Evolutionary conservation across 2,888 invertebrate species (phyloP).

Genomic region (Lepas anatifera): DNA sequence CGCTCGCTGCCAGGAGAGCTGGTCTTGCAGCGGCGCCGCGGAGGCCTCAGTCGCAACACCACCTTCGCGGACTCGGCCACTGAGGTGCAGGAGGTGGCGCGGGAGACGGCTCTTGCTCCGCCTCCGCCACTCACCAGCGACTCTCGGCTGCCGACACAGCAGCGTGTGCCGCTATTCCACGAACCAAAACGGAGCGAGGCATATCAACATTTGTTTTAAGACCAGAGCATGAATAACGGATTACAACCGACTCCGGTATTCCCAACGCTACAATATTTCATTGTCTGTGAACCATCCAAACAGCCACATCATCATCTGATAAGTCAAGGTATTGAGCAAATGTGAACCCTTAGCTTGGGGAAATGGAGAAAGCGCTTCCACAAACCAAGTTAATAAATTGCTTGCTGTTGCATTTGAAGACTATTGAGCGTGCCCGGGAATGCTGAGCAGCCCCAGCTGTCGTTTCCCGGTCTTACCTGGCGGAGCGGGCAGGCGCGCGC

Average conservation of each 20-base stretch:
- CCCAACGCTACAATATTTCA: too few relatives aligned
- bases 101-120: background rate
- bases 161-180: background rate
- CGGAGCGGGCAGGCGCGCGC: background rate
- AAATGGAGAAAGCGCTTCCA: background rate
- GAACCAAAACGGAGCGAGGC: too few relatives aligned
- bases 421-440: too few relatives aligned
- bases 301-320: too few relatives aligned
- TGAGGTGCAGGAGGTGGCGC: background rate
- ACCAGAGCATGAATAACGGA: too few relatives aligned
- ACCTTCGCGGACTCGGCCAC: background rate
- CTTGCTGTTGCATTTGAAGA: too few relatives aligned
- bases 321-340: too few relatives aligned
- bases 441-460: background rate
- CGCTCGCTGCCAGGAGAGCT: background rate
- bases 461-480: background rate
- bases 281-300: too few relatives aligned
- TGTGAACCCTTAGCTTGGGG: background rate
- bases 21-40: background rate
- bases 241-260: too few relatives aligned
- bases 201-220: too few relatives aligned
- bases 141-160: background rate
- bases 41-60: background rate
- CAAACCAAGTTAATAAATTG: too few relatives aligned
- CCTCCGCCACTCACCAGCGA: background rate